Percentiles rank a stretch among this genome's conserved stretches.
Evolutionary conservation across 2,888 invertebrate genomes (phyloP).

Genomic region (Lottia gigantea): DNA sequence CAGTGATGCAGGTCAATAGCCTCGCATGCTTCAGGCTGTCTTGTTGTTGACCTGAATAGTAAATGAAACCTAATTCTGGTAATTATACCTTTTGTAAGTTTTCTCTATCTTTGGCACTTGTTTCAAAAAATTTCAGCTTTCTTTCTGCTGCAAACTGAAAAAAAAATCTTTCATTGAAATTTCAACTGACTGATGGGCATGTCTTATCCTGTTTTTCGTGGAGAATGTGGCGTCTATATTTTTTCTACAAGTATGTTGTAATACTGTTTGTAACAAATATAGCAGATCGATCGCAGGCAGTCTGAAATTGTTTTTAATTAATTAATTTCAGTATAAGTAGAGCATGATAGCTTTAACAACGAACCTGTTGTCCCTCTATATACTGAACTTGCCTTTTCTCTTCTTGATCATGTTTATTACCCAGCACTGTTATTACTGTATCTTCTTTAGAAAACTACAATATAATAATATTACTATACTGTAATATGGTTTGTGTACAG

Average conservation of each 20-base stretch:
- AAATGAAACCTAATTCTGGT: too few species aligned
- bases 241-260: not conserved
- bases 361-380: constrained; percentile 47
- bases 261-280: not conserved
- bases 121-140: constrained; percentile 51
- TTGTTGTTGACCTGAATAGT: too few species aligned
- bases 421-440: constrained; percentile 47
- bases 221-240: too few species aligned
- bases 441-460: constrained; percentile 52
- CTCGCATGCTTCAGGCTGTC: too few species aligned
- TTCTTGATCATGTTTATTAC: constrained; percentile 53
- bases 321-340: too few species aligned
- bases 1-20: too few species aligned
- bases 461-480: too few species aligned
- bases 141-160: constrained; percentile 55
- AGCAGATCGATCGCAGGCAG: too few species aligned
- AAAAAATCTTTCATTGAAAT: constrained; percentile 4
- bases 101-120: constrained; percentile 53
- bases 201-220: too few species aligned
- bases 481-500: too few species aligned
- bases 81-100: constrained; percentile 51
- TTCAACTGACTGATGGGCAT: too few species aligned
- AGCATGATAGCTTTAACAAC: constrained; percentile 7
- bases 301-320: too few species aligned
- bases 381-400: constrained; percentile 46